Percentiles rank a stretch among this genome's conserved stretches.
Evolutionary conservation across 2,888 invertebrate species (phyloP).

Genomic region (Drosophila melanosoma): DNA sequence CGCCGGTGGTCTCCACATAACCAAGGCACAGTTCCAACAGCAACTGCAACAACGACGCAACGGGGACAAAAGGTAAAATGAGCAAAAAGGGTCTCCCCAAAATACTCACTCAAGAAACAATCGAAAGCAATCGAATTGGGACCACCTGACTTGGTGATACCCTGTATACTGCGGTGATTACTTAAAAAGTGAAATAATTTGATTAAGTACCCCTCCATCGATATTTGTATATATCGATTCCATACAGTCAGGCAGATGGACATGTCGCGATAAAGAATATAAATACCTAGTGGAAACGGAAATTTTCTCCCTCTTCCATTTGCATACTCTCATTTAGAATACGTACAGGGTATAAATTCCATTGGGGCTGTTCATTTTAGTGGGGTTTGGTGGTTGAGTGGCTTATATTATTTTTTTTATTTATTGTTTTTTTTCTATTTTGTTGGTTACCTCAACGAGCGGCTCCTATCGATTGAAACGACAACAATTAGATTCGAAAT

Average conservation of each 20-base stretch:
- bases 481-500: slow-evolving; percentile 59
- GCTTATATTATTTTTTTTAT: not conserved
- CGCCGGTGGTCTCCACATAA: slow-evolving; percentile 71
- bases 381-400: slow-evolving; percentile 1
- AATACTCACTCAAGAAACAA: not conserved
- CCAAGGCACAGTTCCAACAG: slow-evolving; percentile 80
- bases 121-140: not conserved
- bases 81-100: slow-evolving; percentile 5
- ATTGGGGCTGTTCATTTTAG: slow-evolving; percentile 10
- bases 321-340: not conserved
- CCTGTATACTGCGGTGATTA: not conserved
- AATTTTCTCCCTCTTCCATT: not conserved
- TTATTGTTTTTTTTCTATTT: not conserved
- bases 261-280: not conserved
- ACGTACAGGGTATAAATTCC: not conserved
- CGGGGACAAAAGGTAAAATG: slow-evolving; percentile 79
- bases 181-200: not conserved
- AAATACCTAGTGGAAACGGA: not conserved
- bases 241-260: not conserved
- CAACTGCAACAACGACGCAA: slow-evolving; percentile 75
- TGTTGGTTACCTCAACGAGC: slow-evolving; percentile 8
- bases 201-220: not conserved
- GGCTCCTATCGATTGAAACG: slow-evolving; percentile 42
- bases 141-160: not conserved
- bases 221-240: not conserved